phyloP scores from a whole-genome alignment of 1,140 invertebrate species.

The Atta cephalotes region DNA sequence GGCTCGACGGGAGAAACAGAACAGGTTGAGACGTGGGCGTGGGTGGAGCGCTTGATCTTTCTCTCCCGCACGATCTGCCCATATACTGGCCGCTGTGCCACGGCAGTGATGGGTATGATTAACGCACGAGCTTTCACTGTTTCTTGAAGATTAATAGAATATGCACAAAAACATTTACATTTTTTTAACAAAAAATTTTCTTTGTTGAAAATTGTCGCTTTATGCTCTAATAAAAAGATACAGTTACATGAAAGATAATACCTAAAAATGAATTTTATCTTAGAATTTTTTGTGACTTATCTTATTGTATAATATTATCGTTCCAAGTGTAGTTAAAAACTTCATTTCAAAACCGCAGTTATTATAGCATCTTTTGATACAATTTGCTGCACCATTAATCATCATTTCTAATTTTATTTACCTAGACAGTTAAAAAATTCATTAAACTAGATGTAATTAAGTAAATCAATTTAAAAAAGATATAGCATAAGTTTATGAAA shows the following conservation, averaged over 20 bases:
- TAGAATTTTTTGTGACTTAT: neutral
- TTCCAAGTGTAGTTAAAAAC: neutral
- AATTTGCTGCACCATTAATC: neutral
- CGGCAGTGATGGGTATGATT: constrained; percentile 59
- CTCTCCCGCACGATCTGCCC: constrained; percentile 74
- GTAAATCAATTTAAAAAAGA: neutral
- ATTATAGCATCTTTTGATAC: neutral
- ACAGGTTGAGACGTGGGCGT: constrained; percentile 84
- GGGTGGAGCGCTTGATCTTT: constrained; percentile 85
- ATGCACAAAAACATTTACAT: neutral
- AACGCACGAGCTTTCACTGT: constrained; percentile 30
- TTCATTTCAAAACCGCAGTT: neutral
- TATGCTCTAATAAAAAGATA: neutral
- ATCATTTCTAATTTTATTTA: neutral
- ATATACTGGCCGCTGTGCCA: constrained; percentile 62
- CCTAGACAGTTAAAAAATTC: neutral
- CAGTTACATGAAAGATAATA: neutral
- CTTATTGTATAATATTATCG: neutral
- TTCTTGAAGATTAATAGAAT: neutral
- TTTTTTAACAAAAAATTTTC: neutral
- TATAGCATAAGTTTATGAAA: neutral
- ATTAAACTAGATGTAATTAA: neutral
- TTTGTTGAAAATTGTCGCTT: neutral
- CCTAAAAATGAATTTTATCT: neutral
- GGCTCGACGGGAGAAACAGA: constrained; percentile 82